Conservation (phyloP, 2,113 vertebrate species). For the Colistium nudipinnis region DNA sequence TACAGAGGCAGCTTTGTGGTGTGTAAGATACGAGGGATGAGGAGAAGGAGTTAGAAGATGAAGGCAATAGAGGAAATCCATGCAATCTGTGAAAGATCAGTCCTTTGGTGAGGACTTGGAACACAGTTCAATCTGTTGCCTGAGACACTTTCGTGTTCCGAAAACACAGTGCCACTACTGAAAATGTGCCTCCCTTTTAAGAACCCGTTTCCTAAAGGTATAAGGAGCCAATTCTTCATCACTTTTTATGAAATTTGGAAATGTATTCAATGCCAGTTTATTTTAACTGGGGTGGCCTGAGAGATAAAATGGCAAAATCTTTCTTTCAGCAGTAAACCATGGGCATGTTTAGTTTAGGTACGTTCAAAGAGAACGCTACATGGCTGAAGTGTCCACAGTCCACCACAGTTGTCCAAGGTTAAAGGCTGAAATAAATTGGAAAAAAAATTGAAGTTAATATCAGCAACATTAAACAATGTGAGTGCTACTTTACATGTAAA, state of each 20-base stretch:
- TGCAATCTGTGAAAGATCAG: slow-evolving; percentile 40
- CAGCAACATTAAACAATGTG: background rate
- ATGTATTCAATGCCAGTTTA: background rate
- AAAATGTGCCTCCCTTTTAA: slow-evolving; percentile 14
- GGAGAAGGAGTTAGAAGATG: slow-evolving; percentile 49
- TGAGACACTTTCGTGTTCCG: slow-evolving; percentile 1
- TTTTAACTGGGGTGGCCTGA: background rate
- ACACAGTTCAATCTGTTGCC: slow-evolving; percentile 17
- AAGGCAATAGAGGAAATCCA: slow-evolving; percentile 23
- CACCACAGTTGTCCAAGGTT: background rate
- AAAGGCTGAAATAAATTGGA: background rate
- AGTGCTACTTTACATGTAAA: background rate
- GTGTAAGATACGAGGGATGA: slow-evolving; percentile 34
- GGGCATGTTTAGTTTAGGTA: background rate
- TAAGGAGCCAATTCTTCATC: background rate
- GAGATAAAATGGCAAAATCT: background rate
- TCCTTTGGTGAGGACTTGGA: slow-evolving; percentile 36
- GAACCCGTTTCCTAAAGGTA: background rate
- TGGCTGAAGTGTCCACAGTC: background rate
- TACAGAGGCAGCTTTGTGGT: background rate
- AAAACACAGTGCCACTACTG: slow-evolving; percentile 2
- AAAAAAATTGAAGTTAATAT: too few species aligned
- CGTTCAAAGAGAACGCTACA: background rate
- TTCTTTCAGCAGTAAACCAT: background rate
- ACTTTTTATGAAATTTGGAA: background rate